Conservation (phyloP, 2,888 invertebrate genomes). For the Osmoderma eremita region DNA sequence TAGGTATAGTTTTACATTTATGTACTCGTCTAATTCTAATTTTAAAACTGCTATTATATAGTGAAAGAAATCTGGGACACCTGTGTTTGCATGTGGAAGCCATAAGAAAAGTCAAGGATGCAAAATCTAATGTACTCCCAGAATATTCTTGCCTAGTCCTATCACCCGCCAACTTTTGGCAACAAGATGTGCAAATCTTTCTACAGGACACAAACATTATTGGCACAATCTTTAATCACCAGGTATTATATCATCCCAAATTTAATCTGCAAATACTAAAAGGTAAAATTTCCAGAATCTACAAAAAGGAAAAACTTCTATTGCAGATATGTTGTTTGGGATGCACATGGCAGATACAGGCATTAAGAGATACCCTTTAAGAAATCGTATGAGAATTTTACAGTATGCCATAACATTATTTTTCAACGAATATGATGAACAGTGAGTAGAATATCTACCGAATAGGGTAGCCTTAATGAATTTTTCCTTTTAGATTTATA, state of each 20-base stretch:
- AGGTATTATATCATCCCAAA: constrained; percentile 68
- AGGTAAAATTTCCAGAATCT: constrained; percentile 69
- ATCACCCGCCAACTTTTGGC: constrained; percentile 96
- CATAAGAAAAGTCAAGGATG: constrained; percentile 71
- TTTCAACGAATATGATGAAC: constrained; percentile 79
- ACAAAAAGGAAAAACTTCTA: constrained; percentile 84
- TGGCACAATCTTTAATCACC: constrained; percentile 83
- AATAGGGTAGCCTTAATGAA: not conserved
- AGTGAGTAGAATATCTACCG: constrained; percentile 66
- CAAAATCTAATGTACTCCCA: constrained; percentile 75
- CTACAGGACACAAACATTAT: constrained; percentile 82
- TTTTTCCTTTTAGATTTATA: constrained; percentile 73
- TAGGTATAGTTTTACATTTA: constrained; percentile 65
- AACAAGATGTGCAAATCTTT: constrained; percentile 82
- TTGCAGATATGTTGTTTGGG: constrained; percentile 92
- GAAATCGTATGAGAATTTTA: constrained; percentile 84
- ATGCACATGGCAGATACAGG: constrained; percentile 91
- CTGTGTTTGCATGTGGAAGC: constrained; percentile 88
- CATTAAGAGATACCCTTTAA: constrained; percentile 86
- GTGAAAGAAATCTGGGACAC: constrained; percentile 79
- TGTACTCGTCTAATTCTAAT: not conserved
- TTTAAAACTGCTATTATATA: constrained; percentile 55
- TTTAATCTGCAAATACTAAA: not conserved
- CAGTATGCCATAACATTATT: constrained; percentile 92
- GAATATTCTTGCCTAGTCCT: constrained; percentile 91